Evolutionary conservation across 2,113 vertebrate species (phyloP), one percentile per base, ranked within the genome.

Genomic region (Fregata magnificens): DNA sequence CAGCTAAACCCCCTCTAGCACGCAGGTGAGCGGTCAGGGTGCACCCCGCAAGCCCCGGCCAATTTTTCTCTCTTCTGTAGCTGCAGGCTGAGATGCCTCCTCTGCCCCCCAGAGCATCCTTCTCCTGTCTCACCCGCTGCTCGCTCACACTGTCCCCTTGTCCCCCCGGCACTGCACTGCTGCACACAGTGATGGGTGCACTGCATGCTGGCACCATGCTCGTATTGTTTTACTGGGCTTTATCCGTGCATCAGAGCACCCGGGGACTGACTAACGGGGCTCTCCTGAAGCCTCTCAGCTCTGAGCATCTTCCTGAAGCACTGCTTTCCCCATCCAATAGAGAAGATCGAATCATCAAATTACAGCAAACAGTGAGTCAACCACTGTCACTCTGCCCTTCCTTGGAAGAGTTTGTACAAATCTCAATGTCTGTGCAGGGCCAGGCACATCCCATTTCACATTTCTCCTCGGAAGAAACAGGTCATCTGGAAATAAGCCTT

Each of bases 1-100:
- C 28, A 24, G 7, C 4, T 12, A 26, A 28, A 5, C 13, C 19
- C 28, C 25, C 25, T 9, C 45, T 38, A 15, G 45, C 52, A 19
- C 1, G 3, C 42, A 29, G 45, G 15, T 1, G 1, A 59, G 40
- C 0, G 12, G 17, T 18, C 26, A 12, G 24, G 62, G 52, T 22
- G 59, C 62, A 22, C 45, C 34, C 59, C 1, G 5, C 38, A 6
- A 38, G 15, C 26, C 50, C 17, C 5, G 0, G 8, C 31, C 49
- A 45, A 8, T 34, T 42, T 74, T 34, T 8, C 38, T 40, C 44
- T 62, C 40, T 29, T 13, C n/a, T 7, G 20, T 22, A 63, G 53
- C 65, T 21, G 45, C 18, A 32, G 45, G 72, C 40, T 16, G 58
- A 29, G 42, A 15, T 14, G 16, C 42, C n/a, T 34, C n/a, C 70